A percentile compares a stretch with the other conserved stretches of the same genome.
Evolutionary conservation across 2,797 vertebrate species (phyloP).

Genomic region (Peromyscus nudipes): DNA sequence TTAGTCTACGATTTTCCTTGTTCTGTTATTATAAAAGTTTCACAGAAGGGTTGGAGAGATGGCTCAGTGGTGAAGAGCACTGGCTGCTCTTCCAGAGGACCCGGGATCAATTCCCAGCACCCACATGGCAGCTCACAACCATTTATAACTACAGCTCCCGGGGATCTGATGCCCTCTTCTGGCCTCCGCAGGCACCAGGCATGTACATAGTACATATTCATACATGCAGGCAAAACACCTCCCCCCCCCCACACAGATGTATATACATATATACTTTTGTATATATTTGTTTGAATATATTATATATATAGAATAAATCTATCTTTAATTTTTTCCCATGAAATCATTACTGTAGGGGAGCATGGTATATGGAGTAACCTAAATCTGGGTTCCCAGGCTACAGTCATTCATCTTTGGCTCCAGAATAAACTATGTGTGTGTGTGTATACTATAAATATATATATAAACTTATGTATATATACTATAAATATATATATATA

Average conservation of each 20-base stretch:
- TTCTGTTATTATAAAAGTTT: neutral
- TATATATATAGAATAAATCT: neutral
- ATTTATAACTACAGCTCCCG: neutral
- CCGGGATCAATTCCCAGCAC: neutral
- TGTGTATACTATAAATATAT: neutral
- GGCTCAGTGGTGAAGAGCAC: neutral
- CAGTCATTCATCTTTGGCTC: neutral
- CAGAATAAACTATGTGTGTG: neutral
- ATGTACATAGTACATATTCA: neutral
- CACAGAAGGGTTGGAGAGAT: neutral
- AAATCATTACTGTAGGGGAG: neutral
- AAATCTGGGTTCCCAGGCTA: neutral
- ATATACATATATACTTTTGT: neutral
- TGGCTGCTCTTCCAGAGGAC: neutral
- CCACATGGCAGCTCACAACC: neutral
- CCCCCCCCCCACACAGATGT: neutral
- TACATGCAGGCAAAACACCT: neutral
- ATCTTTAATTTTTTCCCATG: neutral
- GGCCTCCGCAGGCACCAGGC: neutral
- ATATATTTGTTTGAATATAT: neutral
- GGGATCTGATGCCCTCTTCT: neutral
- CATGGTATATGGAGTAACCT: neutral
- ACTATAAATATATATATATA: neutral
- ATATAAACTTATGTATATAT: neutral
- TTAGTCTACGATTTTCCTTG: neutral